phyloP scores from a whole-genome alignment of 2,888 invertebrate genomes.

The Beris chalybata region DNA sequence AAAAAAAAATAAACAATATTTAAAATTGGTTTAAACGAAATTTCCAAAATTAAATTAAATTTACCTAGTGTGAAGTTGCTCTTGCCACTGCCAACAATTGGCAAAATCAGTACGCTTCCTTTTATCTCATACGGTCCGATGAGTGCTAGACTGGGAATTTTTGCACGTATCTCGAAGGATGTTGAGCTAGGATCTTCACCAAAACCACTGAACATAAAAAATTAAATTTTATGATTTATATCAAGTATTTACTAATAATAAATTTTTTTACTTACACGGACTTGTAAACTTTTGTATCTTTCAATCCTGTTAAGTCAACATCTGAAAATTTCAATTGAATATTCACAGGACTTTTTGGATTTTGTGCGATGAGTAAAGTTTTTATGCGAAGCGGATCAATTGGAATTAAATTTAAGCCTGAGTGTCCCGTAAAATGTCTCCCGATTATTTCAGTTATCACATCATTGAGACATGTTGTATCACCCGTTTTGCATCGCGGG shows the following conservation, averaged over 20 bases:
- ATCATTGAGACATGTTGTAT: constrained; percentile 35
- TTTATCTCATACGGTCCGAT: constrained; percentile 48
- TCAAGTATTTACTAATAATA: background rate
- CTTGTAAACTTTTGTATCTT: constrained; percentile 38
- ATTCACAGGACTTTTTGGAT: constrained; percentile 50
- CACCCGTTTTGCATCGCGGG: constrained; percentile 36
- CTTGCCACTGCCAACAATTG: constrained; percentile 48
- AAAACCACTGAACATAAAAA: constrained; percentile 44
- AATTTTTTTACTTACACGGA: constrained; percentile 43
- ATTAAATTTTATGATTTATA: background rate
- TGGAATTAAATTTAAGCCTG: constrained; percentile 45
- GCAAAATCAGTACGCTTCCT: constrained; percentile 48
- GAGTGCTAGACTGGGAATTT: constrained; percentile 44
- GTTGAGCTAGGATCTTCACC: constrained; percentile 37
- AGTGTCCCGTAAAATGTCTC: constrained; percentile 43
- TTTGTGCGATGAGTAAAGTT: constrained; percentile 45
- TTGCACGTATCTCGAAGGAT: constrained; percentile 42
- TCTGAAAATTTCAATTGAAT: constrained; percentile 49
- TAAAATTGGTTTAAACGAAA: background rate
- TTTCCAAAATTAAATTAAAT: background rate
- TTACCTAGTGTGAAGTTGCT: constrained; percentile 45
- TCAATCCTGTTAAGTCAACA: constrained; percentile 47
- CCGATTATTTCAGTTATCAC: constrained; percentile 31
- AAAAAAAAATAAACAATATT: background rate
- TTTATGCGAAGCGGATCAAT: constrained; percentile 51